Base-by-base conservation (phyloP, 1,140 invertebrate species). In the Calliopsis andreniformis region DNA sequence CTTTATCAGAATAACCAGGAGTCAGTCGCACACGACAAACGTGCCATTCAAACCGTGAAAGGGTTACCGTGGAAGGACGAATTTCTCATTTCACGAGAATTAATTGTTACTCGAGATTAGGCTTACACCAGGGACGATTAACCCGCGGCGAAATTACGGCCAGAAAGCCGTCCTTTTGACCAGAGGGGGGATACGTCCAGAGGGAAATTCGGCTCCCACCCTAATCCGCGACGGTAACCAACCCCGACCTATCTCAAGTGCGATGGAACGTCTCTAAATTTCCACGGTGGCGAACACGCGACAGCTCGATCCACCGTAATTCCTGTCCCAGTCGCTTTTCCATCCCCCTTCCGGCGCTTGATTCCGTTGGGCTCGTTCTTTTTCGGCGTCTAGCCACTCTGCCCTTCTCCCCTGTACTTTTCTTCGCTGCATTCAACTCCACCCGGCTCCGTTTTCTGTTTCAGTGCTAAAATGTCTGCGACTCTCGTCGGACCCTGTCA, bases 401-500 rank as follows among this genome's bases (percentile, higher is more conserved):
- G 35, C 35, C 35, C 35, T 39, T 39, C 35, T 3, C 35, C 10
- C 10, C 35, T 10, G 10, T 59, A 39, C 51, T 30, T 35, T 10
- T 35, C 28, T 7, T 63, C 30, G 32, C 28, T 39, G 63, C 58
- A n/a, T 59, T 61, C 64, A n/a, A 30, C 49, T 64, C 43, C 64
- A 63, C 55, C 53, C 64, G 32, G 68, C 67, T 71, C 63, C 76
- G 86, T 79, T 90, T 93, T 94, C 79, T 87, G 89, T 96, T 96
- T 87, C 93, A 97, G 97, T 98, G 91, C 94, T 97, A 92, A 97
- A 97, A 96, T 97, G 97, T 93, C 94, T 98, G 88, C 95, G 97
- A 87, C 93, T 97, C 84, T 97, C 96, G 62, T 94, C 96, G 89
- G 96, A 97, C 93, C 95, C 96, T 86, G 96, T 98, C 83, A 96